Percentiles rank a stretch among this genome's conserved stretches.
Conservation (phyloP, 1,140 invertebrate genomes). For the Notospermus geniculatus region DNA sequence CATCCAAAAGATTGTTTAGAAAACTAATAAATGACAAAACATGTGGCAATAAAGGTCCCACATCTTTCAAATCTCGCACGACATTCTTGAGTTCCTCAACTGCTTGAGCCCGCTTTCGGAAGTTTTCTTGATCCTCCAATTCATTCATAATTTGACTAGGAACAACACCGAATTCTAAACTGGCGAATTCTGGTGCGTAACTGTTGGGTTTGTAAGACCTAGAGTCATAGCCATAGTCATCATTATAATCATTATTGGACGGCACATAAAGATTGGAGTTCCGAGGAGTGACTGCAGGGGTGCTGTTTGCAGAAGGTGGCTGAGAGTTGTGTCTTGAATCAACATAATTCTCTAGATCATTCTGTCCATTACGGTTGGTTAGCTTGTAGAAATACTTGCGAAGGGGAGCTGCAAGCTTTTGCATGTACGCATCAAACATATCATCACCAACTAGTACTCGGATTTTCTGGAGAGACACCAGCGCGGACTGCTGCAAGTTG, state of each 20-base stretch:
- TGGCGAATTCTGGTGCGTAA: conserved; percentile 33
- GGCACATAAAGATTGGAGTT: conserved; percentile 4
- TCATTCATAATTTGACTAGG: conserved; percentile 51
- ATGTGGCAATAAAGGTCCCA: conserved; percentile 60
- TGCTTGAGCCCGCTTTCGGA: conserved; percentile 47
- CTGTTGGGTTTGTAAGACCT: conserved; percentile 12
- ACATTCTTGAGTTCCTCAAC: conserved; percentile 50
- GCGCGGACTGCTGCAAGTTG: conserved; percentile 41
- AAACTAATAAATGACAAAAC: conserved; percentile 66
- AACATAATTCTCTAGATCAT: not conserved
- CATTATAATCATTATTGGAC: not conserved
- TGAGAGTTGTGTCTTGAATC: not conserved
- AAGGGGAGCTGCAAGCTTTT: conserved; percentile 41
- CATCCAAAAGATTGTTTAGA: conserved; percentile 60
- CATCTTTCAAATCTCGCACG: conserved; percentile 34
- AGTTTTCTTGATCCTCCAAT: conserved; percentile 53
- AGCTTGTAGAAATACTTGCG: conserved; percentile 44
- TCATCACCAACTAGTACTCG: conserved; percentile 43
- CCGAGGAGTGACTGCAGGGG: conserved; percentile 3
- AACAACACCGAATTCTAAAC: conserved; percentile 51
- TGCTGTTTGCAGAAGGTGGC: not conserved
- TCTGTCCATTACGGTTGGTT: conserved; percentile 24
- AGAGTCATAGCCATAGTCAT: not conserved
- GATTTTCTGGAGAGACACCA: conserved; percentile 49
- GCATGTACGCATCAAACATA: conserved; percentile 45